Evolutionary conservation across 2,113 vertebrate species (phyloP).

Genomic region (Nothobranchius furzeri): DNA sequence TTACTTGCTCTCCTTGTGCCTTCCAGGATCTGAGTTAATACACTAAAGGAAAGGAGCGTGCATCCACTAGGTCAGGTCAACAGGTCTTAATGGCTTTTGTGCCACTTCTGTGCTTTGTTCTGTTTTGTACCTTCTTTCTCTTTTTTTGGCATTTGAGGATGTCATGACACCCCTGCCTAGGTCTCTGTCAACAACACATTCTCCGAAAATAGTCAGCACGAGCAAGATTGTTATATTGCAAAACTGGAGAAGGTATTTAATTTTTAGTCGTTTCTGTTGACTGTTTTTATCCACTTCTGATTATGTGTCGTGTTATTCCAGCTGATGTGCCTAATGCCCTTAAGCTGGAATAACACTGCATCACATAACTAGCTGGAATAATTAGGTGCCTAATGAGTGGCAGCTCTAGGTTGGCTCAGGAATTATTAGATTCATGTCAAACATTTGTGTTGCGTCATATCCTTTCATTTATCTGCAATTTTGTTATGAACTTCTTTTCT

Average conservation of each 20-base stretch:
- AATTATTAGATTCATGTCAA: too few relatives aligned
- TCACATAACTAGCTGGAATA: too few relatives aligned
- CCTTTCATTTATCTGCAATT: too few relatives aligned
- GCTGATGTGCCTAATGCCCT: too few relatives aligned
- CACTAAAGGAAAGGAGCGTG: slow-evolving; percentile 9
- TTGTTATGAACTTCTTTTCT: too few relatives aligned
- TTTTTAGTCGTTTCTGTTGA: not conserved
- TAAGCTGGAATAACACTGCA: too few relatives aligned
- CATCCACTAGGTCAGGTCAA: slow-evolving; percentile 31
- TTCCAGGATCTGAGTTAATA: slow-evolving; percentile 13
- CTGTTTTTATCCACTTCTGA: not conserved
- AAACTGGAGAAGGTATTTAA: too few relatives aligned
- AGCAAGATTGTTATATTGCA: not conserved
- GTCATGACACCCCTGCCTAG: slow-evolving; percentile 13
- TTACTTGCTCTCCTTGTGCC: slow-evolving; percentile 13
- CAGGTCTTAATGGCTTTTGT: slow-evolving; percentile 14
- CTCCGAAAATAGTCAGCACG: not conserved
- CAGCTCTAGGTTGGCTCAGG: too few relatives aligned
- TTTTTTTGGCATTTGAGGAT: slow-evolving; percentile 2
- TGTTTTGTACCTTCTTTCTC: not conserved
- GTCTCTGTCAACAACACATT: not conserved
- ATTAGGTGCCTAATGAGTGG: too few relatives aligned
- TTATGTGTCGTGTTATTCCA: too few relatives aligned
- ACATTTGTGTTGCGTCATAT: too few relatives aligned
- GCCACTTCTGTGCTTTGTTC: slow-evolving; percentile 2